Conservation (phyloP, 1,140 invertebrate genomes). For the Nephila pilipes region DNA sequence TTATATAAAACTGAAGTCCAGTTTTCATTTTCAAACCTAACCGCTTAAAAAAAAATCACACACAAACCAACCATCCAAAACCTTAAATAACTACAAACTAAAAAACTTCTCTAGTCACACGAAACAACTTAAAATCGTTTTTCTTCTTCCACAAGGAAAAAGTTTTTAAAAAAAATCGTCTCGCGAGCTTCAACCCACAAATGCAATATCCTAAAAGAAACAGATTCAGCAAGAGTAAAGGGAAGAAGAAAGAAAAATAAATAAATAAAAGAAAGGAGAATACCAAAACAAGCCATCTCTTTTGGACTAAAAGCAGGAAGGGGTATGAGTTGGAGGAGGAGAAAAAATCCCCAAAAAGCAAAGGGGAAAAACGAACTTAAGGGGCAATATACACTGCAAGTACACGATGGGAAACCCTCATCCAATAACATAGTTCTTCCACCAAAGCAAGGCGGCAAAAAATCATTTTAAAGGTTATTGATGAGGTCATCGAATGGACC, state of each 20-base stretch:
- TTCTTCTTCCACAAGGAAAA: not conserved
- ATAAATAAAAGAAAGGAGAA: not conserved
- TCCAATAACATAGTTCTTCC: slow-evolving; percentile 44
- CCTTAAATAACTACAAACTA: not conserved
- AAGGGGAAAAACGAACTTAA: not conserved
- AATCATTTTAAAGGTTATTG: slow-evolving; percentile 67
- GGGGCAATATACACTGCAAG: slow-evolving; percentile 30
- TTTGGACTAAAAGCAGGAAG: not conserved
- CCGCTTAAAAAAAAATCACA: not conserved
- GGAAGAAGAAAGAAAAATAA: not conserved
- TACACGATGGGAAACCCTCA: slow-evolving; percentile 30
- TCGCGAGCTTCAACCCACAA: not conserved
- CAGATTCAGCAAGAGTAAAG: not conserved
- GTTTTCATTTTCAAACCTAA: not conserved
- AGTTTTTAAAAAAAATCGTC: not conserved
- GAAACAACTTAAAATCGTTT: not conserved
- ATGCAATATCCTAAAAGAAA: not conserved
- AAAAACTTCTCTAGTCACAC: not conserved
- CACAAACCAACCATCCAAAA: not conserved
- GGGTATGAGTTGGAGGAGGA: too few relatives aligned
- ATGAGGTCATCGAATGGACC: slow-evolving; percentile 58
- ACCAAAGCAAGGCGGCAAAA: not conserved
- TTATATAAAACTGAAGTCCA: too few relatives aligned
- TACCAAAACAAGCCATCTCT: not conserved
- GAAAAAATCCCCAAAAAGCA: not conserved